phyloP scores from a whole-genome alignment of 2,888 invertebrate genomes.

The Tachina fera region DNA sequence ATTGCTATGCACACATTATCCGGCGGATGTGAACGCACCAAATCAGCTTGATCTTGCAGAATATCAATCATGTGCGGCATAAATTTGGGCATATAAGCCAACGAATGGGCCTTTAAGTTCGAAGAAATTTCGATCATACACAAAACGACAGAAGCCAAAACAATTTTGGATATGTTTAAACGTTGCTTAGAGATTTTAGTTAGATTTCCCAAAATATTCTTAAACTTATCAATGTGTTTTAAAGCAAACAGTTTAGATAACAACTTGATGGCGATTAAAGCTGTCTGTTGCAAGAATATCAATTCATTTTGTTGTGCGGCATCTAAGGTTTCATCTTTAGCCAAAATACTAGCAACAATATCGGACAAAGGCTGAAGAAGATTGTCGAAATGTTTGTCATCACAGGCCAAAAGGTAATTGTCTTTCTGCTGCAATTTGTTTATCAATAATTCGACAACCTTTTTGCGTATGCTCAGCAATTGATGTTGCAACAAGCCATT shows the following conservation, averaged over 20 bases:
- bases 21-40: slow-evolving; percentile 76
- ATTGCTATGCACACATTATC: slow-evolving; percentile 82
- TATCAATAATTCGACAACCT: slow-evolving; percentile 93
- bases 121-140: slow-evolving; percentile 88
- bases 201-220: slow-evolving; percentile 87
- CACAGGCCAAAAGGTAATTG: slow-evolving; percentile 85
- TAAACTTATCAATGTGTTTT: slow-evolving; percentile 88
- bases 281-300: slow-evolving; percentile 90
- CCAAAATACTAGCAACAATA: slow-evolving; percentile 85
- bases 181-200: slow-evolving; percentile 83
- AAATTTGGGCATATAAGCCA: slow-evolving; percentile 89
- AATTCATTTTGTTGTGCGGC: slow-evolving; percentile 83
- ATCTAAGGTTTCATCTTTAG: slow-evolving; percentile 81
- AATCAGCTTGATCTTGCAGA: slow-evolving; percentile 86
- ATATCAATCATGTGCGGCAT: slow-evolving; percentile 90
- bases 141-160: slow-evolving; percentile 89
- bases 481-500: slow-evolving; percentile 89
- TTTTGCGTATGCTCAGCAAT: slow-evolving; percentile 88
- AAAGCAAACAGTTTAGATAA: slow-evolving; percentile 89
- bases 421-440: slow-evolving; percentile 89
- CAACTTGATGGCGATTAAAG: slow-evolving; percentile 91
- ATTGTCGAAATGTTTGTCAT: slow-evolving; percentile 84
- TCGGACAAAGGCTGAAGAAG: slow-evolving; percentile 86
- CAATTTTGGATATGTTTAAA: slow-evolving; percentile 79
- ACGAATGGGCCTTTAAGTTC: slow-evolving; percentile 89